These are phyloP conservation scores for Batillaria attramentaria DNA, from an alignment of 1,140 invertebrate genomes.

Conservation along the genomic window DNA sequence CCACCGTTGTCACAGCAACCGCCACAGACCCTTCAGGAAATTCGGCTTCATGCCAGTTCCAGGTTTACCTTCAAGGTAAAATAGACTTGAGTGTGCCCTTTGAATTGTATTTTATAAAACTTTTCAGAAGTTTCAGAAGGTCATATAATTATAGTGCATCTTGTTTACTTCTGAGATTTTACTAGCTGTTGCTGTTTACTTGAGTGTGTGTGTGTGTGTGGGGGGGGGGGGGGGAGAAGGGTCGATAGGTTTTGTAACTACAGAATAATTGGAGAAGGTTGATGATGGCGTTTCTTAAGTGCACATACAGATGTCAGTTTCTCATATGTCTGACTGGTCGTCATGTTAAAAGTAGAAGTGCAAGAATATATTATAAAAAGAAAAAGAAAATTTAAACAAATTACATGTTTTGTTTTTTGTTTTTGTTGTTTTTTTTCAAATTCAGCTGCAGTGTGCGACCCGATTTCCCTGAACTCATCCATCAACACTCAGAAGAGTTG, in stretches of 20 bases:
- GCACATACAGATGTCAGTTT: too few relatives aligned
- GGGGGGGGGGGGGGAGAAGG: too few relatives aligned
- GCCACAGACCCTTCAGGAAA: conserved; percentile 39
- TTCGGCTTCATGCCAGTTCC: conserved; percentile 35
- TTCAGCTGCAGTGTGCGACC: conserved; percentile 31
- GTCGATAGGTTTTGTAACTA: too few relatives aligned
- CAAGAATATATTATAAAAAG: not conserved
- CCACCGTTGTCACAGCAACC: conserved; percentile 25
- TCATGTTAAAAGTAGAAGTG: not conserved
- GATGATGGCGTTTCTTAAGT: too few relatives aligned
- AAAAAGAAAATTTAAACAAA: not conserved
- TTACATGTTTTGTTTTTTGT: not conserved
- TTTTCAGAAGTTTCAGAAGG: not conserved
- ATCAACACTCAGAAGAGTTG: conserved; percentile 30
- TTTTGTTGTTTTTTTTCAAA: not conserved
- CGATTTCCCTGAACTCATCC: conserved; percentile 14
- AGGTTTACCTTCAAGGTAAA: conserved; percentile 33
- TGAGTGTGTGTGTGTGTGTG: too few relatives aligned
- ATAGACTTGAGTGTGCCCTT: too few relatives aligned
- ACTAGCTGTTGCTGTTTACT: not conserved
- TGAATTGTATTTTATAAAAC: not conserved
- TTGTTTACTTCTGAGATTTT: not conserved
- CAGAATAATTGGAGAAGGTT: too few relatives aligned
- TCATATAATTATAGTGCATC: too few relatives aligned
- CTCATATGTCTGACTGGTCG: too few relatives aligned